Percentiles rank a stretch among this genome's conserved stretches.
Conservation (phyloP, 2,113 vertebrate species). For the Syngnathus typhle region DNA sequence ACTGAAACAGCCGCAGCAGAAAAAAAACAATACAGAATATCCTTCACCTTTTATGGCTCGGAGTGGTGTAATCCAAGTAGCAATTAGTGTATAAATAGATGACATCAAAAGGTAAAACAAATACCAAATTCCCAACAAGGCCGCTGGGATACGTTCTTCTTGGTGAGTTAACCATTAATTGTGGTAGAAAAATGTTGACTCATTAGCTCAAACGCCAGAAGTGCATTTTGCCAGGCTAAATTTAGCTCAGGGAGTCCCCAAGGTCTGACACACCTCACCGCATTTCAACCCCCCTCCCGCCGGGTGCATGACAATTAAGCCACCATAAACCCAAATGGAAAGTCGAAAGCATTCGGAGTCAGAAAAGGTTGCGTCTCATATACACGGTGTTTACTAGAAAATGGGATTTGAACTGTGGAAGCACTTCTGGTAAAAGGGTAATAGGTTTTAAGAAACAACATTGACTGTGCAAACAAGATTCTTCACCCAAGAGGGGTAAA, state of each 20-base stretch:
- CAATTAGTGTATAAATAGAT: neutral
- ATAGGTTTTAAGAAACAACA: no score
- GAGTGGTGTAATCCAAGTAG: neutral
- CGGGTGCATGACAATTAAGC: conserved; percentile 14
- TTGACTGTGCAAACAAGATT: neutral
- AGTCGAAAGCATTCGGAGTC: conserved; percentile 26
- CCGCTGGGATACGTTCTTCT: neutral
- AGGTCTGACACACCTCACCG: conserved; percentile 31
- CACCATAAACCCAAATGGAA: conserved; percentile 25
- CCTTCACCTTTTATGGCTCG: neutral
- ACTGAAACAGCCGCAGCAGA: neutral
- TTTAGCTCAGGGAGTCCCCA: conserved; percentile 51
- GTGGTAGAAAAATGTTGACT: conserved; percentile 10
- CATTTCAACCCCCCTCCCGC: conserved; percentile 8
- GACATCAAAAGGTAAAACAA: conserved; percentile 1
- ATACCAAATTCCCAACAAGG: neutral
- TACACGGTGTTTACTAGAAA: neutral
- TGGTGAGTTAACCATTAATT: conserved; percentile 9
- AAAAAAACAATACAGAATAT: neutral
- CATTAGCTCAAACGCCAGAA: conserved; percentile 31
- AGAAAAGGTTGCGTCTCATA: conserved; percentile 9
- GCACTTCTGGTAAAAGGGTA: neutral
- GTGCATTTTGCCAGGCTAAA: conserved; percentile 46
- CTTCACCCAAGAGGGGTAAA: neutral
- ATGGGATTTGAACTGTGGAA: neutral